Percentiles rank a stretch among this genome's conserved stretches.
Conservation (phyloP, 2,797 vertebrate genomes). For the Geotrypetes seraphini region DNA sequence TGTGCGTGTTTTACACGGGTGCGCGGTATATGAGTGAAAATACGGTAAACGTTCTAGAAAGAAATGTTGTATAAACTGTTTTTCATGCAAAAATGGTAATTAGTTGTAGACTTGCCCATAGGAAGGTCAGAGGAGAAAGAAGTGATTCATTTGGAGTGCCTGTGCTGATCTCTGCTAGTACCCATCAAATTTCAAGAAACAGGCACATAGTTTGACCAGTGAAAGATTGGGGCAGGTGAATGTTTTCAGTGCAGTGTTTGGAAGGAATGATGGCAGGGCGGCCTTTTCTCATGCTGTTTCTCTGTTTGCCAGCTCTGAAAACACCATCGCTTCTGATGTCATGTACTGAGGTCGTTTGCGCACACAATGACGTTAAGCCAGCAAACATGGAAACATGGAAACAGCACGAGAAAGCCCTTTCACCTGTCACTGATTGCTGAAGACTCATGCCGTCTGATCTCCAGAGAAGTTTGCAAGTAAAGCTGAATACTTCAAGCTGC, state of each 20-base stretch:
- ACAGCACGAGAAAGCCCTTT: slow-evolving; percentile 56
- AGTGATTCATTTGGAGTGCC: too few species aligned
- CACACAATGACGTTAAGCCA: slow-evolving; percentile 47
- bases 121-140: too few species aligned
- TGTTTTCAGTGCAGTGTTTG: slow-evolving; percentile 23
- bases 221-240: slow-evolving; percentile 6
- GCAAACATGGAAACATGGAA: slow-evolving; percentile 49
- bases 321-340: slow-evolving; percentile 42
- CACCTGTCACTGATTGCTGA: slow-evolving; percentile 38
- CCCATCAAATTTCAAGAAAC: too few species aligned
- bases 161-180: too few species aligned
- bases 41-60: too few species aligned
- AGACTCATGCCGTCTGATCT: slow-evolving; percentile 42
- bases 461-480: slow-evolving; percentile 48
- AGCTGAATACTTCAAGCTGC: slow-evolving; percentile 44
- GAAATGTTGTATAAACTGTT: too few species aligned
- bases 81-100: too few species aligned
- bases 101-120: too few species aligned
- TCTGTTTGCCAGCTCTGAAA: slow-evolving; percentile 52
- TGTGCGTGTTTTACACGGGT: too few species aligned
- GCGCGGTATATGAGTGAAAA: too few species aligned
- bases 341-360: slow-evolving; percentile 43
- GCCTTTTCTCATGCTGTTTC: slow-evolving; percentile 47
- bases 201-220: too few species aligned
- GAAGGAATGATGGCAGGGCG: slow-evolving; percentile 27